Evolutionary conservation across 1,140 invertebrate species (phyloP).

Genomic region (Zaprionus nigranus): DNA sequence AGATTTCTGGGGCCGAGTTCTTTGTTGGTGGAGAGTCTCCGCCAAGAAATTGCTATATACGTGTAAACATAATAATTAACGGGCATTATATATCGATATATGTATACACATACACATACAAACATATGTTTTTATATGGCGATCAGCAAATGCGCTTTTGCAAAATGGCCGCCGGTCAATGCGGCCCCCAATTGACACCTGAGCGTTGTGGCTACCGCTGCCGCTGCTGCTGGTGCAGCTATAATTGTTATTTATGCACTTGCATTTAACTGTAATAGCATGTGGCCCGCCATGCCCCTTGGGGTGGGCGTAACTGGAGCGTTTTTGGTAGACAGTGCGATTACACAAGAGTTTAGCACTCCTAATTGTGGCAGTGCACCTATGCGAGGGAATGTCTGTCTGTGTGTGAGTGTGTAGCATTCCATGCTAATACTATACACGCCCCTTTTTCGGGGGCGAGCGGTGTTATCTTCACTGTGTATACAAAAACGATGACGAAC

Average conservation of each 20-base stretch:
- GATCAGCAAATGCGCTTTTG: slow-evolving; percentile 67
- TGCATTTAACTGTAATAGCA: slow-evolving; percentile 79
- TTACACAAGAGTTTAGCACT: slow-evolving; percentile 65
- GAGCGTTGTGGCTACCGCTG: slow-evolving; percentile 46
- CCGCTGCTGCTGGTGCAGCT: slow-evolving; percentile 34
- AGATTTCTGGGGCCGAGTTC: slow-evolving; percentile 66
- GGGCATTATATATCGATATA: slow-evolving; percentile 59
- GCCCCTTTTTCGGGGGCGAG: slow-evolving; percentile 8
- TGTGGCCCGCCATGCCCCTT: slow-evolving; percentile 64
- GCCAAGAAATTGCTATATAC: slow-evolving; percentile 44
- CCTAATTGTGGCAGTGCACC: slow-evolving; percentile 54
- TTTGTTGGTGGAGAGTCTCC: slow-evolving; percentile 58
- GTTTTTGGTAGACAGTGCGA: slow-evolving; percentile 61
- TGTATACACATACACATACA: neutral
- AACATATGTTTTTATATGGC: slow-evolving; percentile 26
- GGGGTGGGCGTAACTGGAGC: slow-evolving; percentile 69
- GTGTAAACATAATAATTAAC: slow-evolving; percentile 82
- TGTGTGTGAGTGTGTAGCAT: slow-evolving; percentile 1
- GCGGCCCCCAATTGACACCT: slow-evolving; percentile 78
- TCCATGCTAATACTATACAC: slow-evolving; percentile 23
- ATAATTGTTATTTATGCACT: slow-evolving; percentile 82
- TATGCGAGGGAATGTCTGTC: slow-evolving; percentile 27
- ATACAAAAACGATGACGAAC: slow-evolving; percentile 26
- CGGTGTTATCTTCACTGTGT: slow-evolving; percentile 30
- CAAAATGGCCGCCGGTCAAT: slow-evolving; percentile 76